These are phyloP conservation scores for Halichoerus grypus DNA, from an alignment of 2,113 vertebrate species.

Conservation along the genomic window DNA sequence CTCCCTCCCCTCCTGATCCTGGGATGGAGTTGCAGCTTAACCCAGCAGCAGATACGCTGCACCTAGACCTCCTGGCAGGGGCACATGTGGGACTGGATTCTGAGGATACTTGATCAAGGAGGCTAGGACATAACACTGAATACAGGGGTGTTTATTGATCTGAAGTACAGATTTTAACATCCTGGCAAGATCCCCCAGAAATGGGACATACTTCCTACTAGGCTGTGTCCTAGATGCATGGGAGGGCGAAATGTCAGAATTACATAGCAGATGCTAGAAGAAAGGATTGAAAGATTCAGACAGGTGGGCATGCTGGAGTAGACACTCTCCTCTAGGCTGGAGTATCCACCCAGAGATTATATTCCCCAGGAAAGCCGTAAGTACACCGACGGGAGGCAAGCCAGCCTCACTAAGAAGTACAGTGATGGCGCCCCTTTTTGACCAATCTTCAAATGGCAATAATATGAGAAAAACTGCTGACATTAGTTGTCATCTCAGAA, in stretches of 20 bases:
- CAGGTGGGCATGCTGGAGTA: background rate
- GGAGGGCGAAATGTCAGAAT: background rate
- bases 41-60: fast-evolving
- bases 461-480: background rate
- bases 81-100: background rate
- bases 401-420: too few species aligned
- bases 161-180: background rate
- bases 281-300: background rate
- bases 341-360: background rate
- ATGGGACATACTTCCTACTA: background rate
- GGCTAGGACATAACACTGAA: background rate
- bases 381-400: background rate
- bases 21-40: background rate
- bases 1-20: background rate
- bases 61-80: background rate
- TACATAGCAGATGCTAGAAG: background rate
- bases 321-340: background rate
- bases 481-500: background rate
- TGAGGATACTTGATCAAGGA: background rate
- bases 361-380: background rate
- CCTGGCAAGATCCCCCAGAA: background rate
- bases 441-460: background rate
- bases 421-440: background rate
- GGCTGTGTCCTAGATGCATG: background rate
- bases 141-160: background rate